Conservation (phyloP, 1,140 invertebrate species). For the Drosophila kanapiae region DNA sequence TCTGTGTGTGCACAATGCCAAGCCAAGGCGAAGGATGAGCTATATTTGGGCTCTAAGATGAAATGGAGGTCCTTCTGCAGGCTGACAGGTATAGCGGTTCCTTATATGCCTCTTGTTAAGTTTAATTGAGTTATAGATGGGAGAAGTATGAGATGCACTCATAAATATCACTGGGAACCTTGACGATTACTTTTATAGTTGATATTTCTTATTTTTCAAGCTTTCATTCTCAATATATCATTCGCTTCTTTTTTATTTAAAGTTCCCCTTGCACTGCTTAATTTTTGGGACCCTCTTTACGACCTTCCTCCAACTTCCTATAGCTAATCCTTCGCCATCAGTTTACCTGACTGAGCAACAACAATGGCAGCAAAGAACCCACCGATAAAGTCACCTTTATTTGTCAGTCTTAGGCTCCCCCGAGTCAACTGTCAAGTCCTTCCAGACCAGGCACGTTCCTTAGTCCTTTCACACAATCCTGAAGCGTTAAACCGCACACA, state of each 20-base stretch:
- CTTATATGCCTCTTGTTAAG: no score
- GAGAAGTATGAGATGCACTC: background rate
- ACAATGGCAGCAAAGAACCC: constrained; percentile 5
- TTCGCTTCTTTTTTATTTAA: background rate
- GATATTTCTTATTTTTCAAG: background rate
- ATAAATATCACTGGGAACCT: background rate
- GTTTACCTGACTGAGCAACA: constrained; percentile 26
- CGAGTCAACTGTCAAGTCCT: constrained; percentile 49
- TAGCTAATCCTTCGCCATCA: constrained; percentile 60
- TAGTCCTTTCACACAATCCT: constrained; percentile 41
- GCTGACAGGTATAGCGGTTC: background rate
- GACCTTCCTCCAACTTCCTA: background rate
- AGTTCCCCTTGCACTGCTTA: constrained; percentile 1
- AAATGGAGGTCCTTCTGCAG: constrained; percentile 5
- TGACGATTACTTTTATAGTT: no score
- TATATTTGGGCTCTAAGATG: constrained; percentile 18
- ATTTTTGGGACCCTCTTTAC: constrained; percentile 6
- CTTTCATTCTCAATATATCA: background rate
- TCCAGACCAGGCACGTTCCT: constrained; percentile 57
- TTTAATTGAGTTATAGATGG: constrained; percentile 19
- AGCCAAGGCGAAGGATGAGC: constrained; percentile 23
- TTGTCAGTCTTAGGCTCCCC: constrained; percentile 75
- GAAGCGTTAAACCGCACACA: constrained; percentile 82
- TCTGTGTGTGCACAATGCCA: constrained; percentile 79
- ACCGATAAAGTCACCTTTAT: constrained; percentile 79